Percentiles rank a stretch among this genome's conserved stretches.
These are phyloP conservation scores for Tetramorium simillimum DNA, from an alignment of 1,140 invertebrate genomes.

Conservation along the genomic window DNA sequence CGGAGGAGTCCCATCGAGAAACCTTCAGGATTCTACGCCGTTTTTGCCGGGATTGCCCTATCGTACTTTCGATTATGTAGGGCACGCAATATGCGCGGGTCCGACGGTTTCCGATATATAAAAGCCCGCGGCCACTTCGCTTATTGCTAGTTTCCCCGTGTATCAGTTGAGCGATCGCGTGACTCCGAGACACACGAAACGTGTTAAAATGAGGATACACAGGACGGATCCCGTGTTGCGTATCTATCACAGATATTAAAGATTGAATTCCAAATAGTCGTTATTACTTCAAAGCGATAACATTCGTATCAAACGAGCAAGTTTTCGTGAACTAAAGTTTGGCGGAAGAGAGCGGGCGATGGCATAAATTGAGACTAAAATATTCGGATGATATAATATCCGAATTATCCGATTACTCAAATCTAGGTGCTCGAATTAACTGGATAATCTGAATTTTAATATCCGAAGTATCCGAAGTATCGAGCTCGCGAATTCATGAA, in stretches of 20 bases:
- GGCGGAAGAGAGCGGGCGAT: background rate
- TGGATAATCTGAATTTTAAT: background rate
- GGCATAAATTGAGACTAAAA: background rate
- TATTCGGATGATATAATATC: background rate
- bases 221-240: background rate
- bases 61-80: background rate
- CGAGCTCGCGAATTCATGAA: background rate
- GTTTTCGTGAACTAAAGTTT: background rate
- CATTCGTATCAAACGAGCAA: background rate
- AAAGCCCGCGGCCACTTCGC: conserved; percentile 20
- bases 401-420: background rate
- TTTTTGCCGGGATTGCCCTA: background rate
- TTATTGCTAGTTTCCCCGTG: conserved; percentile 27
- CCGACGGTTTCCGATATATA: background rate
- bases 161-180: conserved; percentile 26
- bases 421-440: background rate
- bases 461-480: background rate
- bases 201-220: conserved; percentile 21
- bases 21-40: background rate
- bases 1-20: background rate
- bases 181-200: background rate
- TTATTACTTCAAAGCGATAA: background rate
- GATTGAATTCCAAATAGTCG: background rate
- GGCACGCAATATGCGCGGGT: background rate
- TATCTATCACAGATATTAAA: conserved; percentile 24